Evolutionary conservation across 2,113 vertebrate species (phyloP), one percentile per base, ranked within the genome.

Genomic region (Spermophilus dauricus): DNA sequence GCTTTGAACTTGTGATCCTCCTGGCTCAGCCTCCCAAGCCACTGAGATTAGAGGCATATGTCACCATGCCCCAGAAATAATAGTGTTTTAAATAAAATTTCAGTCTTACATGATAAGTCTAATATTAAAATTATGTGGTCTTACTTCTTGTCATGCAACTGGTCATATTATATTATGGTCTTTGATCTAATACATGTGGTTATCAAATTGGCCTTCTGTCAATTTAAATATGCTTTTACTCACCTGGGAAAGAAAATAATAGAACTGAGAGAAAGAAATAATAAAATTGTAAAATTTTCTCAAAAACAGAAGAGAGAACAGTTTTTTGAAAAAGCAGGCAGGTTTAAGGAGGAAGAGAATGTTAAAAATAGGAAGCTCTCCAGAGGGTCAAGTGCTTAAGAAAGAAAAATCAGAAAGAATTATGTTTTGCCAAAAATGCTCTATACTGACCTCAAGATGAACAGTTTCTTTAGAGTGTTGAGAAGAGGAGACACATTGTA

Each of bases 71-170:
- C 18, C 56, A 58, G 6, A 65, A 95, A 73, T 86, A 97, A 95
- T 85, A 53, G 26, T 94, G 5, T 80, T 97, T 98, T 96, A 94
- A 98, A 94, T 26, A 82, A 96, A 85, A 96, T 96, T 97, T 96
- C 56, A 91, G 88, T 91, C 39, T 91, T 78, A 96, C 88, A 97
- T 93, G 93, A 53, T 95, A 86, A 78, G 75, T 7, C 32, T 97
- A 3, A 97, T 96, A 98, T 98, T 98, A 85, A 97, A 98, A 89
- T 95, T 90, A 86, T 97, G 13, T 76, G 53, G 48, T 76, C 22
- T 97, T 76, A 95, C 97, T 37, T 92, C 53, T 30, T 89, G 63
- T 69, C 20, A 93, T 61, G 65, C 37, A 72, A 26, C 9, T 73
- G 22, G 67, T 82, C 63, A 93, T 92, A 18, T 95, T 96, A 72